Conservation (phyloP, 1,140 invertebrate species). For the Telenomus remus region DNA sequence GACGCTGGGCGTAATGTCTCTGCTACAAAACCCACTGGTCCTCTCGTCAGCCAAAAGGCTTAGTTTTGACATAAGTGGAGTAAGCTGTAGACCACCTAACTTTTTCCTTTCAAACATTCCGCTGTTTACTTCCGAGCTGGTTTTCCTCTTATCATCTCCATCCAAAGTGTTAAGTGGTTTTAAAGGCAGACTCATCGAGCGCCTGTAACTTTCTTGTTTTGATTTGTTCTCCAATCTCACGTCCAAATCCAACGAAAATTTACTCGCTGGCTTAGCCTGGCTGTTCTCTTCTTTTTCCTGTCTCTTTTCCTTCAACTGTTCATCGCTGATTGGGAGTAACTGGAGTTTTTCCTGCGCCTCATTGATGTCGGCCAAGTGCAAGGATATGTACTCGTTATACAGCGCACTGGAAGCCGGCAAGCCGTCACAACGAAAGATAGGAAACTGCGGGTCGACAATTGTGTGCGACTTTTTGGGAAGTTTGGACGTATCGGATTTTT, state of each 20-base stretch:
- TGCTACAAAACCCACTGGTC: conserved; percentile 81
- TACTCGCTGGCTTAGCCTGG: neutral
- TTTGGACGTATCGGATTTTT: conserved; percentile 54
- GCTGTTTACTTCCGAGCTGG: conserved; percentile 69
- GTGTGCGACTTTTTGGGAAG: conserved; percentile 75
- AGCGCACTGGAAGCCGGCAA: conserved; percentile 82
- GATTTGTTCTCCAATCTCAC: conserved; percentile 64
- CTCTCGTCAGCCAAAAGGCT: conserved; percentile 83
- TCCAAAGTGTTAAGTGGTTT: conserved; percentile 79
- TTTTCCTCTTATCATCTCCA: conserved; percentile 64
- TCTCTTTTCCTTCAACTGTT: too few species aligned
- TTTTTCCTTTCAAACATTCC: conserved; percentile 74
- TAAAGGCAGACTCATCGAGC: conserved; percentile 82
- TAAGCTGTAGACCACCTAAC: conserved; percentile 80
- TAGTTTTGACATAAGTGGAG: conserved; percentile 87
- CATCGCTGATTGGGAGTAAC: too few species aligned
- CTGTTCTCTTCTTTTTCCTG: too few species aligned
- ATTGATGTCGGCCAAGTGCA: conserved; percentile 61
- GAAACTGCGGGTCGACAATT: conserved; percentile 85
- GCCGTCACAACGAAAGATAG: conserved; percentile 84
- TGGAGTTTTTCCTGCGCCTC: too few species aligned
- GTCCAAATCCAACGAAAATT: conserved; percentile 21
- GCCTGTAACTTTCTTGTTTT: conserved; percentile 74
- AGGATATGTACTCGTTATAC: conserved; percentile 80
- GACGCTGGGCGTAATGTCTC: conserved; percentile 79